Conservation (phyloP, 2,888 invertebrate genomes). For the Clanis bilineata region DNA sequence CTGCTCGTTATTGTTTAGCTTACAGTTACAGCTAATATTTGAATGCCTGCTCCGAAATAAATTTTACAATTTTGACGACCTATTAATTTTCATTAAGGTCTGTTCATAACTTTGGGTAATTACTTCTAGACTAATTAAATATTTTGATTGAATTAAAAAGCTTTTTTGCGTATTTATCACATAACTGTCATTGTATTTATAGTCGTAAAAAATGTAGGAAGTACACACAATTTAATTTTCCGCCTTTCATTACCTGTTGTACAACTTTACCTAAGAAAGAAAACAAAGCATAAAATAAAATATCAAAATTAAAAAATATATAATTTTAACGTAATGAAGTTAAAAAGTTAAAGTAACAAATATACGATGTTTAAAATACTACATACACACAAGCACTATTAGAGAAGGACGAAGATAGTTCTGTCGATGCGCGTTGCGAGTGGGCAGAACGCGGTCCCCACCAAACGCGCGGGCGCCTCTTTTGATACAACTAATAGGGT, state of each 20-base stretch:
- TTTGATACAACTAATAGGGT: slow-evolving; percentile 62
- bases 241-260: background rate
- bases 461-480: slow-evolving; percentile 68
- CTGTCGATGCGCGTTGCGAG: slow-evolving; percentile 47
- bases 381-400: slow-evolving; percentile 43
- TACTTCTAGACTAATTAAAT: background rate
- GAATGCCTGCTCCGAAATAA: slow-evolving; percentile 18
- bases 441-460: slow-evolving; percentile 73
- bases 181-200: background rate
- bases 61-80: background rate
- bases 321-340: background rate
- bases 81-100: background rate
- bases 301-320: background rate
- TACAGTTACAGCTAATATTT: slow-evolving; percentile 33
- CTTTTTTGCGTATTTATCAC: background rate
- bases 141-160: background rate
- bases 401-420: slow-evolving; percentile 66
- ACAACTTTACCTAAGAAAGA: background rate
- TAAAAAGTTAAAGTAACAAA: background rate
- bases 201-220: background rate
- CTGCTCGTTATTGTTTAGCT: slow-evolving; percentile 48
- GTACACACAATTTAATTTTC: background rate
- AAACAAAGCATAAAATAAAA: background rate
- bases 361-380: slow-evolving; percentile 14
- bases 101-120: background rate